Base-by-base conservation (phyloP, 2,888 invertebrate genomes). In the Drosophila hamatofila region DNA sequence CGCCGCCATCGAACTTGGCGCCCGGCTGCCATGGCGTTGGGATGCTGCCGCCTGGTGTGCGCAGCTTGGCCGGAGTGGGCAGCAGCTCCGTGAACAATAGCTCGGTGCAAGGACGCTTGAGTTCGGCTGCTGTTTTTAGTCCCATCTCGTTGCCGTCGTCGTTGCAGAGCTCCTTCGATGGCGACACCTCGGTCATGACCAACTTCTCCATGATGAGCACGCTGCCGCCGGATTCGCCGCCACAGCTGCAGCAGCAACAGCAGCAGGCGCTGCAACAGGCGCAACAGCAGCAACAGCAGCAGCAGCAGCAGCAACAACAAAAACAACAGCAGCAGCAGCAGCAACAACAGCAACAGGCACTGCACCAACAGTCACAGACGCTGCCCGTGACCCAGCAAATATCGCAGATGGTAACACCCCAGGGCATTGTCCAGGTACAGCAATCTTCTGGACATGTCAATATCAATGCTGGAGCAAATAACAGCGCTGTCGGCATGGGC, bases 81-180 rank as follows among this genome's bases (percentile, higher is more conserved):
- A 65, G 63, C 49, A 71, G 52, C 11, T 48, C 33, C n/a, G 48
- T 48, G 7, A 70, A 80, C n/a, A 72, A 66, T 54, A 88, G 76
- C 58, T 79, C 86, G 2, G 90, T 84, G 0, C 92, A 92, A 41
- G 90, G 91, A 37, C 92, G 91, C 2, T 67, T 92, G 2, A 90
- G 88, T 27, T 93, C 93, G 2, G 92, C 92, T 18, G 93, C 94
- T 1, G 96, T 95, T 62, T 96, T 96, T 81, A 95, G 95, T 82
- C 95, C 96, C 12, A 94, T 95, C 71, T 95, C 95, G 49, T 91
- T 95, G 91, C 95, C 95, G 44, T 94, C 95, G 14, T 95, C 95
- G 35, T 94, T 95, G 95, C 96, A 95, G 92, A 95, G 95, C 41
- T 97, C 97, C 18, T 97, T 96, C 84, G 97, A 97, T 92, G 95